Percentiles rank a stretch among this genome's conserved stretches.
Conservation (phyloP, 2,888 invertebrate species). For the Synergus umbraculus region DNA sequence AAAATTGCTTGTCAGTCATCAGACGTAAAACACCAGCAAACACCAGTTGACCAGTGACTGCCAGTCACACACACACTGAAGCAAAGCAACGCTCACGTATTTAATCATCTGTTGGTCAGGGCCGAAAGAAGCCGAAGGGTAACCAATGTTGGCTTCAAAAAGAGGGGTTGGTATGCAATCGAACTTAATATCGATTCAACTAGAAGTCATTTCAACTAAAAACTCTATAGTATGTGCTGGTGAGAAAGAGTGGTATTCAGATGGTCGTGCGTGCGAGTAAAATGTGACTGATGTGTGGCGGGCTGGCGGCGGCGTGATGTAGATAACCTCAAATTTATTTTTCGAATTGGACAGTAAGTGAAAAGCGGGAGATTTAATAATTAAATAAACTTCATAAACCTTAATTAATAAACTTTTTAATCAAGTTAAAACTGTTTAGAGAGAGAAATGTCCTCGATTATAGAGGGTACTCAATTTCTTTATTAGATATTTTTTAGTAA, state of each 20-base stretch:
- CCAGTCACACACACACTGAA: neutral
- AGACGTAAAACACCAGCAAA: neutral
- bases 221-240: too few relatives aligned
- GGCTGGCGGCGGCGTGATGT: too few relatives aligned
- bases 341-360: too few relatives aligned
- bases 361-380: too few relatives aligned
- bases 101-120: neutral
- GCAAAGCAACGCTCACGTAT: neutral
- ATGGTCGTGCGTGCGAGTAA: too few relatives aligned
- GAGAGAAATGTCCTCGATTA: neutral
- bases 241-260: too few relatives aligned
- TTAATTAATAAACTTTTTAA: conserved; percentile 51
- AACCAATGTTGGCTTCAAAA: neutral
- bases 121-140: neutral
- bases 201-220: too few relatives aligned
- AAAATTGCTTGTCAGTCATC: neutral
- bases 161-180: too few relatives aligned
- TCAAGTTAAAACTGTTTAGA: neutral
- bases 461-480: neutral
- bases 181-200: too few relatives aligned
- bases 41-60: neutral
- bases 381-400: too few relatives aligned
- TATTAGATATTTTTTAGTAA: neutral
- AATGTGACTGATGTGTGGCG: too few relatives aligned
- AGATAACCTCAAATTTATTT: too few relatives aligned